Evolutionary conservation across 2,113 vertebrate genomes (phyloP).

Genomic region (Dunckerocampus dactyliophorus): DNA sequence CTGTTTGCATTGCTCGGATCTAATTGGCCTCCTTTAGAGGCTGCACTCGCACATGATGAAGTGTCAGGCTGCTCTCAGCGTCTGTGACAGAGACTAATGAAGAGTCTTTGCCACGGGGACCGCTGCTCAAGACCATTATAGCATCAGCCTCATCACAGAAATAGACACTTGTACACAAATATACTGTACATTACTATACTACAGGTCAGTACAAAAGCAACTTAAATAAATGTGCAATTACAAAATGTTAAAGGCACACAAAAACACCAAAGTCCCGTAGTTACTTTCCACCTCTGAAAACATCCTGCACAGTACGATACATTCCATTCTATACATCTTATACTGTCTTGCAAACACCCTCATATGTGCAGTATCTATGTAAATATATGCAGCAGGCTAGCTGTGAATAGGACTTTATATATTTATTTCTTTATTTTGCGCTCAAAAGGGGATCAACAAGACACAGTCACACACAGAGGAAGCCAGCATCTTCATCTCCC

Average conservation of each 20-base stretch:
- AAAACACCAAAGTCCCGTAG: not conserved
- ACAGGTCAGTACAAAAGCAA: not conserved
- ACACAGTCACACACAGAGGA: conserved; percentile 5
- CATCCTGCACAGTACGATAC: not conserved
- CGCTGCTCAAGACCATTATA: conserved; percentile 23
- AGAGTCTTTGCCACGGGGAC: conserved; percentile 32
- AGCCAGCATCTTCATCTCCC: not conserved
- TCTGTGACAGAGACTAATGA: conserved; percentile 51
- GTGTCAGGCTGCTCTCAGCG: conserved; percentile 32
- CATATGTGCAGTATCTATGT: no score
- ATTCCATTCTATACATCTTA: not conserved
- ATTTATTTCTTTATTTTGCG: not conserved
- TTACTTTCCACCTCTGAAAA: not conserved
- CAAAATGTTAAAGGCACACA: not conserved
- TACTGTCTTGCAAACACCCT: no score
- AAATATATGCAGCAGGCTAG: no score
- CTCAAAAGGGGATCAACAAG: conserved; percentile 13
- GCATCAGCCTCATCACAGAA: conserved; percentile 19
- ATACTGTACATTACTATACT: not conserved
- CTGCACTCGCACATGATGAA: conserved; percentile 47
- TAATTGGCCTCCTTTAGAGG: conserved; percentile 54
- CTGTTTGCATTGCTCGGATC: conserved; percentile 38
- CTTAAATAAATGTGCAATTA: not conserved
- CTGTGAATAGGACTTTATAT: no score
- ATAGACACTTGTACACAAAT: not conserved